Evolutionary conservation across 64 coral and sea anemone species (phyloP), one percentile per base, ranked within the genome.

Genomic region (Acropora tenuis): DNA sequence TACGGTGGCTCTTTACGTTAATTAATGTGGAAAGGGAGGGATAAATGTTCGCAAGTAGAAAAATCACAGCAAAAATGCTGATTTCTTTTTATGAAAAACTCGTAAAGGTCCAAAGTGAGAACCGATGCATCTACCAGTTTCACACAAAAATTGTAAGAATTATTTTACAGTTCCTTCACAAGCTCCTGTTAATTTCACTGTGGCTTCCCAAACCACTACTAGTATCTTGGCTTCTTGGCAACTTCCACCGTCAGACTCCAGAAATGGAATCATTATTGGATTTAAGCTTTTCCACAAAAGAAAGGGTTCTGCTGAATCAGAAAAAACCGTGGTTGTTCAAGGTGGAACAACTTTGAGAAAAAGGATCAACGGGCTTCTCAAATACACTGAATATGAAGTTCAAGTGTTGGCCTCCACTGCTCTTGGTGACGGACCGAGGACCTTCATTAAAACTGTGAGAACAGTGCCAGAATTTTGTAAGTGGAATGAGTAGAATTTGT

Each of bases 341-440:
- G 8, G 16, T 20, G 8, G 13, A 9, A 8, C 80, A 2, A 69
- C 58, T 7, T 15, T 83, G 1, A 68, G 3, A 10, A 47, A 43
- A 47, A 43, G n/a, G 17, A 43, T 83, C 3, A 83, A 15, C 8
- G 60, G 80, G 10, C 41, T 83, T 17, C 30, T 1, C 9, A 83
- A 47, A 67, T 83, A 9, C 41, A 69, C 80, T 47, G 60, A 68
- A 18, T 83, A 83, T 69, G 80, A 83, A 68, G 65, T 83, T 68
- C 60, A 83, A 67, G 80, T 83, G 42, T 83, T 83, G 13, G 58
- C 80, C 2, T 83, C 68, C 50, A 55, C 50, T 4, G 50, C 50
- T 55, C 3, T 4, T 2, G 80, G 80, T 45, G 10, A 83, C 47
- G 80, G 80, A 68, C 59, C 59, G 1, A 5, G 10, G 19, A 83